Evolutionary conservation across 2,797 vertebrate genomes (phyloP), one percentile per base, ranked within the genome.

Genomic region (Falco rusticolus): DNA sequence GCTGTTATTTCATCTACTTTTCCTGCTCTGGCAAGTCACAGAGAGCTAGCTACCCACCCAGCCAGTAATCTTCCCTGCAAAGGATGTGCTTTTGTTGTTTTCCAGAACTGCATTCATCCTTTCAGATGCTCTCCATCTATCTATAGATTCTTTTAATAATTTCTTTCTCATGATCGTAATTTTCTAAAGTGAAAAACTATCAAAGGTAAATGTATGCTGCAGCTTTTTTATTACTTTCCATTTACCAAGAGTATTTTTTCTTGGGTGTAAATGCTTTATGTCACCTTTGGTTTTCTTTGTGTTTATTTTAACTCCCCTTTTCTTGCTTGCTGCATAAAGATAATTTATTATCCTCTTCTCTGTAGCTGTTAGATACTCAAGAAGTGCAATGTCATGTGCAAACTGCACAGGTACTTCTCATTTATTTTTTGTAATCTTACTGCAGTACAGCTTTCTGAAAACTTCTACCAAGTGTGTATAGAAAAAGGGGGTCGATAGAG

Each of bases 151-250:
- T 87, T 89, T 56, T 81, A 39, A 41, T 69, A 85, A 90, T 94
- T 90, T 78, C 41, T 74, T 90, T 83, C 64, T 80, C 64, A 65
- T 59, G 37, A 95, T 89, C 57, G 78, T 92, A 0, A 69, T 87
- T 89, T 92, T 89, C 61, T 86, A 69, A 93, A 84, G 59, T 91
- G 79, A 54, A 94, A 93, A 96, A 43, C 78, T 86, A 69, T 80
- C 13, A 7, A 69, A 91, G 69, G 43, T 56, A 80, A 91, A 87
- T 59, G 54, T 53, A 41, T 69, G 61, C 71, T 96, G 69, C 53
- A 81, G 72, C 17, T 87, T 93, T 90, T 93, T 92, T 91, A 92
- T 92, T 95, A 82, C 65, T 72, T 96, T 89, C 79, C 69, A 88
- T 91, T 94, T 88, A 72, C 69, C 37, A 47, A 34, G 68, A 84